Conservation (phyloP, 2,797 vertebrate genomes). For the Artibeus lituratus region DNA sequence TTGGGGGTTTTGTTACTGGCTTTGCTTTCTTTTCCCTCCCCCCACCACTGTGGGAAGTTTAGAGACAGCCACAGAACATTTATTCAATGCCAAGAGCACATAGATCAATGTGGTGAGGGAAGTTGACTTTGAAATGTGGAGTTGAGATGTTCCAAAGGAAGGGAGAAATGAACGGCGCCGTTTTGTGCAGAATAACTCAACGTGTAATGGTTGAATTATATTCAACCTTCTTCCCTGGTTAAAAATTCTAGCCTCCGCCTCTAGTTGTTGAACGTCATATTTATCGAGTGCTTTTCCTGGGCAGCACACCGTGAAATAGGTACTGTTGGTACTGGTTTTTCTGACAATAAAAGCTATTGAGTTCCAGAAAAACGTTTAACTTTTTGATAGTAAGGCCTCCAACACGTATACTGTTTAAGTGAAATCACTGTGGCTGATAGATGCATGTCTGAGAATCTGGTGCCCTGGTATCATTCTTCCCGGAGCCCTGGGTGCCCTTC, state of each 20-base stretch:
- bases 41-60: background rate
- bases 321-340: constrained; percentile 30
- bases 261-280: background rate
- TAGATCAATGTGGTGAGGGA: background rate
- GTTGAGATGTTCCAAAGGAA: background rate
- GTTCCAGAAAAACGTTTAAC: background rate
- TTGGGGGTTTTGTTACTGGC: background rate
- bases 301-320: constrained; percentile 30
- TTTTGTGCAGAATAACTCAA: background rate
- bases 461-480: background rate
- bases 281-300: background rate
- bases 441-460: background rate
- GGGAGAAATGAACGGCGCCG: background rate
- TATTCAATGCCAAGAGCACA: background rate
- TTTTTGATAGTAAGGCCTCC: background rate
- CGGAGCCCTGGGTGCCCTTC: background rate
- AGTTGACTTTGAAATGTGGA: background rate
- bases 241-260: background rate
- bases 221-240: background rate
- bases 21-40: background rate
- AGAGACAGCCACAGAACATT: background rate
- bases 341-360: constrained; percentile 30
- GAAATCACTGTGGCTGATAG: background rate
- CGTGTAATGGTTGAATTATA: constrained; percentile 5
- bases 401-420: background rate